Evolutionary conservation across 2,113 vertebrate genomes (phyloP).

Genomic region (Coturnix japonica): DNA sequence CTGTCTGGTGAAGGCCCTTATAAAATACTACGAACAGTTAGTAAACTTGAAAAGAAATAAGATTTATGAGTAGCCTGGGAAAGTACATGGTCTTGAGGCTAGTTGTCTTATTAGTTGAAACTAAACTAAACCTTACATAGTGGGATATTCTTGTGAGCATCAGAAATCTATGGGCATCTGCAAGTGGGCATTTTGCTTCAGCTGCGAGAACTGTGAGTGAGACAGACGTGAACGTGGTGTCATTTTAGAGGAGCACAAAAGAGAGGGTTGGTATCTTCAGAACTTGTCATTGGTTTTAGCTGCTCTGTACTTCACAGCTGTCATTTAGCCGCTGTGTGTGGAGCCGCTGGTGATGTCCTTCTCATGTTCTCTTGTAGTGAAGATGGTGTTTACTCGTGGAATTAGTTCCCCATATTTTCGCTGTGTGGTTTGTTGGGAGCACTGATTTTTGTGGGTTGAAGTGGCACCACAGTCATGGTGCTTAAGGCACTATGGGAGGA

Average conservation of each 20-base stretch:
- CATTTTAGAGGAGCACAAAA: not conserved
- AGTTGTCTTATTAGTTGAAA: not conserved
- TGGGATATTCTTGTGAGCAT: not conserved
- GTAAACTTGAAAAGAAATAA: not conserved
- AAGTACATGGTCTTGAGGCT: not conserved
- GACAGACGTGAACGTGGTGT: not conserved
- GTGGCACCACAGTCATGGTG: not conserved
- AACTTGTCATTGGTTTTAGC: constrained; percentile 22
- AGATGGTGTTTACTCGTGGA: not conserved
- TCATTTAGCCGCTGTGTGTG: not conserved
- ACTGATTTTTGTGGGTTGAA: not conserved
- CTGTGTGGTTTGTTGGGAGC: not conserved
- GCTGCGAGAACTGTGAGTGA: not conserved
- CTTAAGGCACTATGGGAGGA: not conserved
- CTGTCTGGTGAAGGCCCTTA: not conserved
- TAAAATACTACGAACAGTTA: not conserved
- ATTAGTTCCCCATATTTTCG: not conserved
- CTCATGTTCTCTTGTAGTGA: not conserved
- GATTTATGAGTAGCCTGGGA: not conserved
- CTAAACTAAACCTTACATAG: not conserved
- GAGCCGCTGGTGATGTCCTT: not conserved
- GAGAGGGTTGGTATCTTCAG: not conserved
- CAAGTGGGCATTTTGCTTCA: not conserved
- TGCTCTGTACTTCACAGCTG: not conserved
- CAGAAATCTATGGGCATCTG: not conserved